A percentile compares a stretch with the other conserved stretches of the same genome.
Evolutionary conservation across 2,797 vertebrate genomes (phyloP).

Genomic region (Enteromius radiatus): DNA sequence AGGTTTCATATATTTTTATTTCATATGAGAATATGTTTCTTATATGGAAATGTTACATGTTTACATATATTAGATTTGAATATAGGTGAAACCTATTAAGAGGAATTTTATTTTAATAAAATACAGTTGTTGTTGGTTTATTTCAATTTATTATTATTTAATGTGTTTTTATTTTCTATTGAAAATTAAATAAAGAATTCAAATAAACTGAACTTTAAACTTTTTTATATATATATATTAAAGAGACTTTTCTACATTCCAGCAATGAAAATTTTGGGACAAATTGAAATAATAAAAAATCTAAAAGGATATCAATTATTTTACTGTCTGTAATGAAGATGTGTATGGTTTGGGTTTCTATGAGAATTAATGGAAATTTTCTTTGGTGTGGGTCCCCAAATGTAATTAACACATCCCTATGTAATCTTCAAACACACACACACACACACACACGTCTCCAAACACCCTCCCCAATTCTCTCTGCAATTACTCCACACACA

Average conservation of each 20-base stretch:
- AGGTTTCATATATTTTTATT: not conserved
- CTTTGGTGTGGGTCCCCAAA: slow-evolving; percentile 3
- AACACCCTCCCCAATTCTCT: slow-evolving; percentile 7
- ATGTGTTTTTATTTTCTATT: not conserved
- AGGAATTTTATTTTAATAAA: not conserved
- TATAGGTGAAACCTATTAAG: not conserved
- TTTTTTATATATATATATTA: no score
- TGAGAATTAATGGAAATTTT: slow-evolving; percentile 24
- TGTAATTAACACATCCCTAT: slow-evolving; percentile 37
- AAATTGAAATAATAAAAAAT: not conserved
- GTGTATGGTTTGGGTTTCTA: slow-evolving; percentile 7
- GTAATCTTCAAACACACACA: slow-evolving; percentile 25
- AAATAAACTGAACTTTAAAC: no score
- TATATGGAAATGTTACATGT: not conserved
- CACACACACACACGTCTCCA: slow-evolving; percentile 3
- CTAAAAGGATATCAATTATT: not conserved
- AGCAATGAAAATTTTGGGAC: not conserved
- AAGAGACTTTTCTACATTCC: not conserved
- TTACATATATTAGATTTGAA: not conserved
- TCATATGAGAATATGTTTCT: not conserved
- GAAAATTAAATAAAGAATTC: not conserved
- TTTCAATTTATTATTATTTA: not conserved
- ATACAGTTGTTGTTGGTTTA: not conserved
- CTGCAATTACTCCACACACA: slow-evolving; percentile 13
- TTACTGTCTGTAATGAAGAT: not conserved